Base-by-base conservation (phyloP, 2,888 invertebrate genomes). In the Tribolium freemani region DNA sequence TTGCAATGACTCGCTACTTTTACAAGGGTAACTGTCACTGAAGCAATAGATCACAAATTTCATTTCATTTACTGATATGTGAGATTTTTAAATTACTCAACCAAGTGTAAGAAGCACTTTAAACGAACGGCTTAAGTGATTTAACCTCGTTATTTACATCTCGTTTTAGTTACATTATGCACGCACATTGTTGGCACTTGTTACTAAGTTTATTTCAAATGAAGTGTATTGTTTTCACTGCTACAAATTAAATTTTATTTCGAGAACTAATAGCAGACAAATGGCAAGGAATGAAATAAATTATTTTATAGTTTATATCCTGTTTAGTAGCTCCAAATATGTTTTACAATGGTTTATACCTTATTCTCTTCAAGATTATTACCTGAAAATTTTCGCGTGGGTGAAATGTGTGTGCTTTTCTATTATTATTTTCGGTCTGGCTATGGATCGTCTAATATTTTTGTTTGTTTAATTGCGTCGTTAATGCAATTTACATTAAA, bases 181-280 rank as follows among this genome's bases (percentile, higher is more conserved):
- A 48, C 48, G 11, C 48, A 16, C 13, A 48, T 13, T 48, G 48
- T 48, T 48, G 48, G 48, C 48, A 48, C 11, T 48, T 16, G 38
- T 6, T 31, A 10, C 31, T 10, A 16, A 56, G 56, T 45, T 58
- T 58, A 58, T 45, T 58, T 58, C 5, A 16, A 58, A 44, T 45
- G 45, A 58, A 58, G 20, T 45, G 45, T 58, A 58, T 58, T 58
- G 58, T 58, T 58, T 57, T 58, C 58, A 58, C 58, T 26, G 26
- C 56, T 11, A 56, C 44, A 58, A 58, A 44, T 44, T 58, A 58
- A 38, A 44, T 58, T 58, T 58, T 45, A 58, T 44, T 58, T 58
- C 13, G 8, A 58, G 21, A 58, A 58, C 20, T 58, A 21, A 45
- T 45, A 44, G 58, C 45, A 16, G 58, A 58, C 53, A 21, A 16